These are phyloP conservation scores for Dasyurus viverrinus DNA, from an alignment of 2,113 vertebrate species.

Conservation along the genomic window DNA sequence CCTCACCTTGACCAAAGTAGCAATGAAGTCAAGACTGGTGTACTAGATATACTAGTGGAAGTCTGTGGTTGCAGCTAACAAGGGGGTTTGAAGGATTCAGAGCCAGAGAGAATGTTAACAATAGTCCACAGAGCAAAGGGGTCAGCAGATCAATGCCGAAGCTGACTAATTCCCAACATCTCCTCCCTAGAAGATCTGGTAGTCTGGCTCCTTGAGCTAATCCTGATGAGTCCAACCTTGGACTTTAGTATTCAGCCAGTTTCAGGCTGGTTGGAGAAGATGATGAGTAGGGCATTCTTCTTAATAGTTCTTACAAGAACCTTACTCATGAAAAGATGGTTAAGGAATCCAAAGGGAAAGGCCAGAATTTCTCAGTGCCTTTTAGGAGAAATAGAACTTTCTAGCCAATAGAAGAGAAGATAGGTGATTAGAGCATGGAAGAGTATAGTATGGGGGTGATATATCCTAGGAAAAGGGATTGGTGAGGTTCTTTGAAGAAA, in stretches of 20 bases:
- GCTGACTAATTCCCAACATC: constrained; percentile 37
- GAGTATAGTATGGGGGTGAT: background rate
- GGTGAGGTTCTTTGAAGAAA: constrained; percentile 13
- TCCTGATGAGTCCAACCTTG: background rate
- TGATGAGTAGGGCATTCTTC: constrained; percentile 46
- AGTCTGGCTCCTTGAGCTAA: background rate
- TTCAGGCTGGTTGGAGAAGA: constrained; percentile 41
- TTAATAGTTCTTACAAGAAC: constrained; percentile 11
- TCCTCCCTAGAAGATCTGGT: constrained; percentile 13
- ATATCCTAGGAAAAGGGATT: background rate
- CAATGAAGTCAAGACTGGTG: constrained; percentile 90
- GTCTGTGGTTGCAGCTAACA: constrained; percentile 92
- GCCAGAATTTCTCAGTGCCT: constrained; percentile 37
- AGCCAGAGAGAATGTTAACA: constrained; percentile 40
- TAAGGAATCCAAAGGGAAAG: constrained; percentile 24
- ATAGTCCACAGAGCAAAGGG: constrained; percentile 37
- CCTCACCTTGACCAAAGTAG: constrained; percentile 90
- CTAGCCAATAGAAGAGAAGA: background rate
- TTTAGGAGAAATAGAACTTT: constrained; percentile 14
- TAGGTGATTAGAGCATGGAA: background rate
- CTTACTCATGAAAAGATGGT: constrained; percentile 12
- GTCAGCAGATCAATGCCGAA: constrained; percentile 30
- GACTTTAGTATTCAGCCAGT: constrained; percentile 34
- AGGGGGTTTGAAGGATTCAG: background rate
- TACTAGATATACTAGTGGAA: constrained; percentile 93